Base-by-base conservation (phyloP, 2,797 vertebrate species). In the Schizopygopsis pylzovi region DNA sequence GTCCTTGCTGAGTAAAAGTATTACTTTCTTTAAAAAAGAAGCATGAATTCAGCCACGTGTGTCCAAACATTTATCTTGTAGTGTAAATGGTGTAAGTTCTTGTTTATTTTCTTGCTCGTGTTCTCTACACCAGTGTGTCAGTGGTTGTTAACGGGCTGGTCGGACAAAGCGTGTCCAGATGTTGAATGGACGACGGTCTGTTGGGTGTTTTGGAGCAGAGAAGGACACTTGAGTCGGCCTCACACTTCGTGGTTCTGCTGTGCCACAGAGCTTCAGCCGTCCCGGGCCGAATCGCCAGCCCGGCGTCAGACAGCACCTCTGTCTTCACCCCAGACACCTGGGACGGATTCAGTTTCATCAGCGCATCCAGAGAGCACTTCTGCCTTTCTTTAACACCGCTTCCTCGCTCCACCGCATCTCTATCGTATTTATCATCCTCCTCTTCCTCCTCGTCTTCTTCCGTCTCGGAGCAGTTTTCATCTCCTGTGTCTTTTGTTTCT, bases 221-320 rank as follows among this genome's bases (percentile, higher is more conserved):
- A 28, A 97, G 95, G 61, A 98, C 97, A 0, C 98, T 99, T 91
- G 98, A 99, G 90, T 99, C 98, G 0, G 98, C 98, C 92, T 99
- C 98, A 0, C 98, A 99, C 92, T 99, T 99, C 11, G 98, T 99
- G 90, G 98, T 96, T 1, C 94, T 96, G 90, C 96, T 92, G 4
- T 95, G 95, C 95, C 96, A 98, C 89, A 97, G 75, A 89, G 94
- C 92, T 79, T 96, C 93, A 65, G 95, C 94, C 56, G 95, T 88
- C 85, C 91, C 0, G 88, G 93, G 87, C 82, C 94, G 94, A 52
- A 96, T 87, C 81, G 92, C 88, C 25, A 94, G 91, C 4, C 94
- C 39, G 0, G 82, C 85, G 0, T 94, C 93, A 0, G 95, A 92
- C 43, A 97, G 91, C 15, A 95, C 93, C 89, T 97, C 96, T 0